These are phyloP conservation scores for Amphipyra berbera DNA, from an alignment of 2,888 invertebrate genomes.

Conservation along the genomic window DNA sequence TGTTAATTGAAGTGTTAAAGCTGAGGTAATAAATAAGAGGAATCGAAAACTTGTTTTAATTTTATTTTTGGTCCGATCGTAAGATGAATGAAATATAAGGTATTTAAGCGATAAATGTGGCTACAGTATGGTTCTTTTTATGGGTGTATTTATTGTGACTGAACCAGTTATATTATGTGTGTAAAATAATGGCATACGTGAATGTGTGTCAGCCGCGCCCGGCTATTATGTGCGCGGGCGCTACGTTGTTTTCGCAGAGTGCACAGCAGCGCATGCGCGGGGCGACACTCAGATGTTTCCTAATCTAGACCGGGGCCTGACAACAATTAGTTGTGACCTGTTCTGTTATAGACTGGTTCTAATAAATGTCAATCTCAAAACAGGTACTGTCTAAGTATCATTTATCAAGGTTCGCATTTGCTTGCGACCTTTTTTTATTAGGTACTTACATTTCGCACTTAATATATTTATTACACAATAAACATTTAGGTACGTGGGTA, in stretches of 20 bases:
- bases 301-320: conserved; percentile 66
- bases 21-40: conserved; percentile 88
- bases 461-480: conserved; percentile 13
- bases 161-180: conserved; percentile 51
- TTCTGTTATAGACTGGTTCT: conserved; percentile 52
- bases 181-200: conserved; percentile 62
- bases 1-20: conserved; percentile 79
- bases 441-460: conserved; percentile 1
- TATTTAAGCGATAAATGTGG: conserved; percentile 21
- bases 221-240: conserved; percentile 61
- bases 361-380: conserved; percentile 57
- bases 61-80: conserved; percentile 35
- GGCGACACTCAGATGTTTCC: conserved; percentile 53
- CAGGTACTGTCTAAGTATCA: conserved; percentile 36
- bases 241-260: conserved; percentile 19
- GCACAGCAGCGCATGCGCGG: conserved; percentile 14
- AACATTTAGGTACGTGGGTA: background rate
- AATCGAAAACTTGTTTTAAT: conserved; percentile 68
- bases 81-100: conserved; percentile 16
- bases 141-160: conserved; percentile 44
- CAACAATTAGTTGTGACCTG: conserved; percentile 61
- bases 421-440: conserved; percentile 49
- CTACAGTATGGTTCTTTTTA: conserved; percentile 24
- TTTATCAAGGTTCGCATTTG: conserved; percentile 52
- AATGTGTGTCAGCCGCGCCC: conserved; percentile 72